Conservation (phyloP, 2,113 vertebrate species). For the Acanthochromis polyacanthus region DNA sequence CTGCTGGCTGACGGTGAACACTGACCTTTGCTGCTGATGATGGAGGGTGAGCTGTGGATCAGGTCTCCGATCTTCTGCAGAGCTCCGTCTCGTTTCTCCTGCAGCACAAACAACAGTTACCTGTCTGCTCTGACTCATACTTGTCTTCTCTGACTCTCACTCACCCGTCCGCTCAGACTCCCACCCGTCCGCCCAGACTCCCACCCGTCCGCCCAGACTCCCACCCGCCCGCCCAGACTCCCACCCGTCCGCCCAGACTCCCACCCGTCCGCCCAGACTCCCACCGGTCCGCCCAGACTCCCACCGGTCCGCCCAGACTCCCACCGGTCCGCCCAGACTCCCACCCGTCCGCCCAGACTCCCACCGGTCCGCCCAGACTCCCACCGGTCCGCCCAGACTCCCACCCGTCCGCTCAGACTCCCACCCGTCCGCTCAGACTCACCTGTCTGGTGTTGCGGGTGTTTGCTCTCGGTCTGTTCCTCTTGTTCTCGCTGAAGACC, state of each 20-base stretch:
- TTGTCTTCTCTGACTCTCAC: no score
- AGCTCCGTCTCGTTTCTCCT: slow-evolving; percentile 81
- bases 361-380: not conserved
- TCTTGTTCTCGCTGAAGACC: slow-evolving; percentile 87
- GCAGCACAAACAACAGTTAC: slow-evolving; percentile 41
- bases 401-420: no score
- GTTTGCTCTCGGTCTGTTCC: slow-evolving; percentile 77
- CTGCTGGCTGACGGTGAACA: not conserved
- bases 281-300: not conserved
- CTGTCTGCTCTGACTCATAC: no score
- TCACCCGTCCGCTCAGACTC: not conserved
- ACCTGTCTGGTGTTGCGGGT: slow-evolving; percentile 58
- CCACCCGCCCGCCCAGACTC: no score
- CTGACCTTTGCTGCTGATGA: slow-evolving; percentile 90
- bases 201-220: not conserved
- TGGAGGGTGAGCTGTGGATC: slow-evolving; percentile 87
- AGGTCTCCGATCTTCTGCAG: slow-evolving; percentile 90
- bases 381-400: no score
- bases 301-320: not conserved
- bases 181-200: not conserved
- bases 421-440: not conserved
- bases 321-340: no score
- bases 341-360: not conserved
- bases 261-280: not conserved
- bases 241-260: not conserved